phyloP scores from a whole-genome alignment of 2,888 invertebrate genomes.

The Caenorhabditis plicata region DNA sequence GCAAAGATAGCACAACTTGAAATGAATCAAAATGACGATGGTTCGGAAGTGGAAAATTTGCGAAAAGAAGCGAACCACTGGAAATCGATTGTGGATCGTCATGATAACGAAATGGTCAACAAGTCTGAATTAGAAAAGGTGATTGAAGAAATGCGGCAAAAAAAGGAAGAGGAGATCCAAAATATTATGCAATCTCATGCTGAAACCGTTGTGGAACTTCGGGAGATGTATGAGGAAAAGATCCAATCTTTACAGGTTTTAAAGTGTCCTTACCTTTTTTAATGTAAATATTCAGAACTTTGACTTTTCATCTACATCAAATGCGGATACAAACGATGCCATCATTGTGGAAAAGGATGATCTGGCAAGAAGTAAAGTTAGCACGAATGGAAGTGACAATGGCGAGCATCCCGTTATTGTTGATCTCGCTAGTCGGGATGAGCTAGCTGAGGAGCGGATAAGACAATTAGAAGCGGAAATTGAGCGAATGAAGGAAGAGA shows the following conservation, averaged over 20 bases:
- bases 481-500: conserved; percentile 15
- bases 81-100: conserved; percentile 21
- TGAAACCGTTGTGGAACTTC: conserved; percentile 38
- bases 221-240: conserved; percentile 54
- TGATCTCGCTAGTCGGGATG: conserved; percentile 18
- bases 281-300: neutral
- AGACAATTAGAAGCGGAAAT: conserved; percentile 18
- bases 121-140: conserved; percentile 15
- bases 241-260: conserved; percentile 34
- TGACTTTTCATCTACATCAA: conserved; percentile 38
- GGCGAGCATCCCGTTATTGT: conserved; percentile 17
- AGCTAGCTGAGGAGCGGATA: conserved; percentile 19
- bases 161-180: conserved; percentile 39
- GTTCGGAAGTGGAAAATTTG: conserved; percentile 7
- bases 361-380: conserved; percentile 16
- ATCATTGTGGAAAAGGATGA: conserved; percentile 42
- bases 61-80: conserved; percentile 36
- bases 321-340: conserved; percentile 36
- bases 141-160: conserved; percentile 26
- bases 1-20: conserved; percentile 21
- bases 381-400: conserved; percentile 20
- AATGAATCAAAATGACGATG: no score
- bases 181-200: conserved; percentile 38
- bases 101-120: conserved; percentile 5
- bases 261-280: neutral